Evolutionary conservation across 2,888 invertebrate genomes (phyloP).

Genomic region (Drosophila antonietae): DNA sequence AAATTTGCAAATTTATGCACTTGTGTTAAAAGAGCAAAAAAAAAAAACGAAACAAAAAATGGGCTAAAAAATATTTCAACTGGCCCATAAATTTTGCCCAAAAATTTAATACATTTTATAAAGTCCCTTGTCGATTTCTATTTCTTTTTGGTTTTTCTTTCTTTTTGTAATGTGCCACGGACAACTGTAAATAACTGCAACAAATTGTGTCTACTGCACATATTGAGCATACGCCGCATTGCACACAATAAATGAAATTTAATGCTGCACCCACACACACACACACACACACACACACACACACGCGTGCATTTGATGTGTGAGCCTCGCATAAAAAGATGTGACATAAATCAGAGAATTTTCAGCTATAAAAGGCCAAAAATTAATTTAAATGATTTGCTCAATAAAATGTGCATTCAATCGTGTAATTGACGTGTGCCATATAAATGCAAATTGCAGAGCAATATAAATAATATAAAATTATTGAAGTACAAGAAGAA

Average conservation of each 20-base stretch:
- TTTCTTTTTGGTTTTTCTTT: conserved; percentile 17
- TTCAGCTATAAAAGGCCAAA: conserved; percentile 11
- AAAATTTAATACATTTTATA: conserved; percentile 69
- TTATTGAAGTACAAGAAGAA: background rate
- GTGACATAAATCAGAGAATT: conserved; percentile 40
- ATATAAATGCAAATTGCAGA: conserved; percentile 20
- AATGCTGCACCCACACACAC: conserved; percentile 39
- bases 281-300: conserved; percentile 14
- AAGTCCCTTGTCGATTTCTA: conserved; percentile 56
- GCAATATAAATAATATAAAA: conserved; percentile 2
- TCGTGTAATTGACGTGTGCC: conserved; percentile 38
- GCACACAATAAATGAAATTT: conserved; percentile 64
- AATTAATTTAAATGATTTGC: conserved; percentile 65
- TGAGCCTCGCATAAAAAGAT: conserved; percentile 15
- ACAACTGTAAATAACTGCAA: conserved; percentile 62
- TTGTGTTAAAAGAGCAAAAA: conserved; percentile 48
- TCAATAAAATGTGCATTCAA: conserved; percentile 45
- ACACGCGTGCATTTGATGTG: background rate
- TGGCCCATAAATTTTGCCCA: conserved; percentile 58
- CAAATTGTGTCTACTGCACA: conserved; percentile 68
- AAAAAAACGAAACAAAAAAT: conserved; percentile 17
- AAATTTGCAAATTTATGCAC: conserved; percentile 68
- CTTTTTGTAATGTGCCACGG: conserved; percentile 15
- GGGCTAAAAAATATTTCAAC: conserved; percentile 55
- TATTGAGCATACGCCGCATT: conserved; percentile 71